Base-by-base conservation (phyloP, 1,140 invertebrate genomes). In the Trypoxylus dichotomus region DNA sequence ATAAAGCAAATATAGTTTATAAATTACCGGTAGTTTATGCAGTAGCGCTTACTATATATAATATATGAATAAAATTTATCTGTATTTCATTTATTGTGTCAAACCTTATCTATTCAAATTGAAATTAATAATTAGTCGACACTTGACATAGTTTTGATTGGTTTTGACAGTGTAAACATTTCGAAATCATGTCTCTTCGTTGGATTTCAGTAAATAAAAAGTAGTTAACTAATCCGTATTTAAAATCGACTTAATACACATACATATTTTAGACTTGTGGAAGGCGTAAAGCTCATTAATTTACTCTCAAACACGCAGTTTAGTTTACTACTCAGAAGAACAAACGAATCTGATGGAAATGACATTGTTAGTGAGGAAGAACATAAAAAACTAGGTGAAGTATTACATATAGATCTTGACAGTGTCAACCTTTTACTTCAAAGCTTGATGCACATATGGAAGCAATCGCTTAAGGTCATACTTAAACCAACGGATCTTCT, bases 401-500 rank as follows among this genome's bases (percentile, higher is more conserved):
- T 78, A 5, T 71, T 84, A 43, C 78, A 81, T 75, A 75, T 84
- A 47, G 77, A 76, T 74, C 76, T 81, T 0, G 74, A 80, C 29
- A 60, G 82, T 29, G 25, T 83, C 0, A 79, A 83, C 76, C 76
- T 85, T 3, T 73, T 84, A 2, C 41, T 84, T 25, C 83, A 85
- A 78, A 83, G 79, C 60, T 82, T 83, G 25, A 60, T 77, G 0
- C 77, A 84, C 54, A 83, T 85, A 76, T 83, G 81, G 72, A 83
- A 84, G 78, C 82, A 84, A 78, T 79, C 81, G 25, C 77, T 72
- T 8, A 81, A 82, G 78, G 76, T 86, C 42, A 81, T 86, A 11
- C 24, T 85, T 24, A 86, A 86, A 80, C 85, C 84, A 54, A 82
- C 82, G 2, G 76, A 75, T 11, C 76, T 85, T 24, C 80, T 83